Percentiles rank a stretch among this genome's conserved stretches.
Evolutionary conservation across 2,888 invertebrate genomes (phyloP).

Genomic region (Rhagonycha fulva): DNA sequence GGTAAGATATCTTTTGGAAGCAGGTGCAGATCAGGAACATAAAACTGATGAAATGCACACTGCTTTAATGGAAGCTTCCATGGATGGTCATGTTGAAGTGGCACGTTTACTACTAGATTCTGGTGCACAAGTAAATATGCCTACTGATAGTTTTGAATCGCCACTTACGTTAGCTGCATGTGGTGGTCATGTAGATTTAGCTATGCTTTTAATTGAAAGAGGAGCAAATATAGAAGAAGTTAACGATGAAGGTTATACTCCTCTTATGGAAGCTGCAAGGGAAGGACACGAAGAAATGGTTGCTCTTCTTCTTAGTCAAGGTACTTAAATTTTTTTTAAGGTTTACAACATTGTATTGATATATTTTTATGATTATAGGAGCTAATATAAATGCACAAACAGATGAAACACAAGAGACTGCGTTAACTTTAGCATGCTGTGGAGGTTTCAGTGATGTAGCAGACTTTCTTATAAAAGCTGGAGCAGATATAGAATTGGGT

Average conservation of each 20-base stretch:
- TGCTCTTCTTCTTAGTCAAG: constrained; percentile 87
- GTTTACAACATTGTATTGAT: not conserved
- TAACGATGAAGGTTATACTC: constrained; percentile 99
- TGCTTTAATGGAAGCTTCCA: constrained; percentile 98
- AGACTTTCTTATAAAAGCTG: constrained; percentile 92
- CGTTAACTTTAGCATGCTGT: constrained; percentile 90
- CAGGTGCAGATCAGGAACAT: constrained; percentile 96
- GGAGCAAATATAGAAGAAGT: constrained; percentile 99
- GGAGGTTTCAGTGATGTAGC: constrained; percentile 95
- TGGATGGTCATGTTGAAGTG: constrained; percentile 99
- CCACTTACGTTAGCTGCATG: constrained; percentile 97
- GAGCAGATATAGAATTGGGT: constrained; percentile 92
- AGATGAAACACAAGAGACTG: constrained; percentile 98
- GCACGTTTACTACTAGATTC: constrained; percentile 92
- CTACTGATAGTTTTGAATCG: constrained; percentile 98
- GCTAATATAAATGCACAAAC: constrained; percentile 98
- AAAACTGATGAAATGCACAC: constrained; percentile 99
- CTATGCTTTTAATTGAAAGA: constrained; percentile 91
- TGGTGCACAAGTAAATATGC: constrained; percentile 99
- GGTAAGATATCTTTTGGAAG: constrained; percentile 93
- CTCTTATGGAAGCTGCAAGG: constrained; percentile 97
- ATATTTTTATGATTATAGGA: constrained; percentile 51
- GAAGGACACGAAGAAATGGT: constrained; percentile 99
- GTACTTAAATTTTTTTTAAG: constrained; percentile 47
- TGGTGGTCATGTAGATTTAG: constrained; percentile 97